Evolutionary conservation across 2,113 vertebrate species (phyloP).

Genomic region (Mesoclemmys tuberculata): DNA sequence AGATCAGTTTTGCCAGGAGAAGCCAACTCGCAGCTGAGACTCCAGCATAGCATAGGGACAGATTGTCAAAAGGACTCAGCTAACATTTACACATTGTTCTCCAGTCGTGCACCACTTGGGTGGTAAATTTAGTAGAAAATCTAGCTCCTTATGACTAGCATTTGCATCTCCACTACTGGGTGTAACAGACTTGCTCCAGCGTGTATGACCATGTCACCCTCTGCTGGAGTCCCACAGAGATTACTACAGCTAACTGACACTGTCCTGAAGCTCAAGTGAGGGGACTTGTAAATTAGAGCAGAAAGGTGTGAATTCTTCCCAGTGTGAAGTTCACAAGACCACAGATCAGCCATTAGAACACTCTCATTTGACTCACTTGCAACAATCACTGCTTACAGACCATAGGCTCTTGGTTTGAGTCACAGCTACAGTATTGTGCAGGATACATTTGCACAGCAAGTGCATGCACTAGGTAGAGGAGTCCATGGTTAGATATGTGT

Average conservation of each 20-base stretch:
- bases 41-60: neutral
- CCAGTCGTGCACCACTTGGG: neutral
- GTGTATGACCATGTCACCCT: neutral
- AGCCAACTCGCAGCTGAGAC: neutral
- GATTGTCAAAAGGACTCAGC: neutral
- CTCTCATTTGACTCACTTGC: neutral
- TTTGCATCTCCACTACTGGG: neutral
- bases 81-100: neutral
- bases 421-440: neutral
- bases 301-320: neutral
- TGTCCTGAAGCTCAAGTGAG: neutral
- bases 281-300: neutral
- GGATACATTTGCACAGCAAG: neutral
- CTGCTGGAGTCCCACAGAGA: neutral
- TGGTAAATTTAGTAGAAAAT: neutral
- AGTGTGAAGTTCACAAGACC: neutral
- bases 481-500: neutral
- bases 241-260: neutral
- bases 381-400: neutral
- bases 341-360: neutral
- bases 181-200: neutral
- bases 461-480: neutral
- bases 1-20: neutral
- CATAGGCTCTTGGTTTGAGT: neutral
- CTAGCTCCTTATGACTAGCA: neutral